Base-by-base conservation (phyloP, 2,113 vertebrate species). In the Oncorhynchus tshawytscha region DNA sequence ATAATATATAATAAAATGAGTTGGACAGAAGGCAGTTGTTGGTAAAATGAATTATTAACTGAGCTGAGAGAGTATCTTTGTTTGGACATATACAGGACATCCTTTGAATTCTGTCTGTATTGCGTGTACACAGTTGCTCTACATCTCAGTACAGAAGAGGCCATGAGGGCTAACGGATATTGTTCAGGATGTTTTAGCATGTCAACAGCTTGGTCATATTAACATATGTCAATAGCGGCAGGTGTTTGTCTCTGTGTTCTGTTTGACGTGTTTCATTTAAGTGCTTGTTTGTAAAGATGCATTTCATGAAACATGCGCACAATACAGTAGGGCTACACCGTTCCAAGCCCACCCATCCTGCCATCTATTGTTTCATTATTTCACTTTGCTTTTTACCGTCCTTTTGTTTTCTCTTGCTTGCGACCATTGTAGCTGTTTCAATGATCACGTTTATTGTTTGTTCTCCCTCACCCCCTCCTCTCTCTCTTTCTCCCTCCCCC, bases 371-470 rank as follows among this genome's bases (percentile, higher is more conserved):
- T 81, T 73, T 80, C 65, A 54, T 0, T 65, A n/a, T 8, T 79
- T 72, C 49, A 24, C n/a, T 75, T 80, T 59, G 67, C 18, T 75
- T 76, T 70, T 76, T 75, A 76, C 25, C 39, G 51, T 67, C 75
- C 71, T 51, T 75, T 74, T 73, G 69, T 70, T 78, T 73, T 83
- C 1, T 6, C 3, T 64, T 74, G 81, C 79, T 74, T 70, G 3
- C 48, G 64, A 31, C 62, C 60, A 72, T 82, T 82, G 75, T 84
- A 76, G 34, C 51, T 68, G 49, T 64, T 64, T 72, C 81, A 86
- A 75, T 45, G 0, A 45, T 67, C 29, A 34, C 86, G 86, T 89
- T 92, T 71, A 83, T 78, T 91, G 85, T 90, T 90, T 88, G 81
- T 85, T 76, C 71, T 59, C 70, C 75, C 71, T 22, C 60, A 59